Conservation (phyloP, 2,797 vertebrate species). For the Lepilemur septentrionalis region DNA sequence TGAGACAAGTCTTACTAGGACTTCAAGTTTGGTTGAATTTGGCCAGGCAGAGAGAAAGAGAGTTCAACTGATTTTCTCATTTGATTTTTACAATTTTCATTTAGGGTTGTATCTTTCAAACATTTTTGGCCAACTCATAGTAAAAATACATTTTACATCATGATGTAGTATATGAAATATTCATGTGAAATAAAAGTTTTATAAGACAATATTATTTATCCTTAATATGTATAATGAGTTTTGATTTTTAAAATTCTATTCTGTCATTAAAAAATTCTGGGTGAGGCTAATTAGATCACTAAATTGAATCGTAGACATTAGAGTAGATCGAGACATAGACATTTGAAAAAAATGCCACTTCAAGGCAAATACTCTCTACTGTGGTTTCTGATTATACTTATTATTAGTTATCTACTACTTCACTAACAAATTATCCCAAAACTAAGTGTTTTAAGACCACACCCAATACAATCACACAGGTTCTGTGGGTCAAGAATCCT, state of each 20-base stretch:
- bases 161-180: background rate
- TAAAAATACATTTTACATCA: slow-evolving; percentile 30
- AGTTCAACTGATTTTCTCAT: background rate
- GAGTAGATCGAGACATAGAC: background rate
- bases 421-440: background rate
- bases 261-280: background rate
- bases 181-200: background rate
- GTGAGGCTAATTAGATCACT: background rate
- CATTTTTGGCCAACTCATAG: background rate
- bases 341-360: slow-evolving; percentile 5
- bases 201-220: background rate
- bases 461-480: background rate
- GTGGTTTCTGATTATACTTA: background rate
- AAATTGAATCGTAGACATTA: background rate
- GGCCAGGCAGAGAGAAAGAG: background rate
- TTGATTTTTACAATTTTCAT: background rate
- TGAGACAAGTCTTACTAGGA: background rate
- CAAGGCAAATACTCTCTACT: background rate
- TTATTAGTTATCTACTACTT: background rate
- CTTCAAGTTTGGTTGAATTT: background rate
- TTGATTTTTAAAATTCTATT: background rate
- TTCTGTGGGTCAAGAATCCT: background rate
- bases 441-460: background rate
- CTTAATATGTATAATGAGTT: background rate
- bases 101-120: background rate